Evolutionary conservation across 2,888 invertebrate species (phyloP), one percentile per base, ranked within the genome.

Genomic region (Platypus cylindrus): DNA sequence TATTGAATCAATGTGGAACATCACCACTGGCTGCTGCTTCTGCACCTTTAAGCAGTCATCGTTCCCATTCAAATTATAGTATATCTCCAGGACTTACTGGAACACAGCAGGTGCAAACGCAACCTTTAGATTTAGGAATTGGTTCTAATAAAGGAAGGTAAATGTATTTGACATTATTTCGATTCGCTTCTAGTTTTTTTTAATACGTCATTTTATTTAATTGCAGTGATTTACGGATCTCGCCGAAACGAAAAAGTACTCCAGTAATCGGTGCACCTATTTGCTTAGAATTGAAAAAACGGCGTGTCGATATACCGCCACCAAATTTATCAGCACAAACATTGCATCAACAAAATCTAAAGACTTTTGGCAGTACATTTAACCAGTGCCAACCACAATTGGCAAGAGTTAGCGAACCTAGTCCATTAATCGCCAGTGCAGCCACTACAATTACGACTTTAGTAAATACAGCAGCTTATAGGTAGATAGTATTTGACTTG

Each of bases 71-170:
- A 51, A 36, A 24, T 20, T 43, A 40, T 13, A 40, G 34, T 22
- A 36, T 43, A 31, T 38, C 43, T 3, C 36, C 40, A 1, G 50
- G 50, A 36, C 44, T 63, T 38, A 71, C 71, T 13, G 36, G 35
- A 9, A 35, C 36, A 63, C 67, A 9, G 65, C 55, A 65, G 32
- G 73, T 77, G 53, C 83, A 84, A 60, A 79, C 79, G 37, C 82
- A 83, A 53, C 84, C 84, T 8, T 65, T 84, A 18, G 83, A 84
- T 57, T 70, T 84, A 36, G 83, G 83, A 22, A 71, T 80, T 17
- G 60, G 70, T 32, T 68, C 71, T 28, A 70, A 67, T 38, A 59
- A 57, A 38, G 52, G 54, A 30, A 56, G 56, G 35, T 40, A 33
- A 23, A 36, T 27, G 14, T 29, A 5, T 20, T 20, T 18, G 11